phyloP scores from a whole-genome alignment of 2,888 invertebrate genomes.

The Scaeva pyrastri region DNA sequence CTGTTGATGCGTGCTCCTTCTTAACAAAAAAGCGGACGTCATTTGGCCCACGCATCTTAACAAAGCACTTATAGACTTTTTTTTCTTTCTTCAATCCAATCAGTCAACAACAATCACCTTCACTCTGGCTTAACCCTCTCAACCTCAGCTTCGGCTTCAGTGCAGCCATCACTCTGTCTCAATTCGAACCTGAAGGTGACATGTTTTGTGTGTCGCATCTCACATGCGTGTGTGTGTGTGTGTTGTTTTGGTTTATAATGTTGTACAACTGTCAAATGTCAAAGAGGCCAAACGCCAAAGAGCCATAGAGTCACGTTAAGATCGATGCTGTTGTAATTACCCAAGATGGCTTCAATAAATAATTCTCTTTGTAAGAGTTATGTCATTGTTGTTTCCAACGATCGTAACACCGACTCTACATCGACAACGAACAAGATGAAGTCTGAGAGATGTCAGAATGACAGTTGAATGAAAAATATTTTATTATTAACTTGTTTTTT shows the following conservation, averaged over 20 bases:
- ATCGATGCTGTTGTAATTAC: slow-evolving; percentile 66
- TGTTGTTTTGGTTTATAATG: background rate
- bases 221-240: background rate
- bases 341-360: slow-evolving; percentile 56
- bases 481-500: background rate
- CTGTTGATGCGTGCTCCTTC: slow-evolving; percentile 4
- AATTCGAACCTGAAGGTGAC: slow-evolving; percentile 25
- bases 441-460: slow-evolving; percentile 28
- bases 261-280: slow-evolving; percentile 28
- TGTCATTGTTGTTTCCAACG: slow-evolving; percentile 31
- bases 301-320: slow-evolving; percentile 27
- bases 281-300: slow-evolving; percentile 18
- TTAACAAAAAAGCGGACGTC: slow-evolving; percentile 57
- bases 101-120: slow-evolving; percentile 50
- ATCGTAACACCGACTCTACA: background rate
- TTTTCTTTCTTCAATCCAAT: slow-evolving; percentile 52
- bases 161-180: slow-evolving; percentile 24
- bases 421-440: background rate
- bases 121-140: too few species aligned
- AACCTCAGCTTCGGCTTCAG: background rate
- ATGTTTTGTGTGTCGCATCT: slow-evolving; percentile 13
- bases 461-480: slow-evolving; percentile 24
- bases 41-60: slow-evolving; percentile 61
- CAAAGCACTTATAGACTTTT: slow-evolving; percentile 9
- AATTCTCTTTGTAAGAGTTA: slow-evolving; percentile 47